A percentile compares a stretch with the other conserved stretches of the same genome.
Evolutionary conservation across 2,888 invertebrate species (phyloP).

Genomic region (Acleris literana): DNA sequence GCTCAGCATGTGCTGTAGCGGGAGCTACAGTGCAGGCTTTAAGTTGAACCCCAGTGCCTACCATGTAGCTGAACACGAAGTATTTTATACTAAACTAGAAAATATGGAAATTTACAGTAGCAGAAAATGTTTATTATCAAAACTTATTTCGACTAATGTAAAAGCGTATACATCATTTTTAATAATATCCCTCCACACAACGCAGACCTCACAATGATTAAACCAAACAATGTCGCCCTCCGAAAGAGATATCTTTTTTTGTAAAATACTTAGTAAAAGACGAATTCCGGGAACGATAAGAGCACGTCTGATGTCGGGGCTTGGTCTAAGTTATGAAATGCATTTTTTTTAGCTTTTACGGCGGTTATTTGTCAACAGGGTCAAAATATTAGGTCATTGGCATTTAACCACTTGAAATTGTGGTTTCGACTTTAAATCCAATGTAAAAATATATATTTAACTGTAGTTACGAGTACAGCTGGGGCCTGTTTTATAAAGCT

Average conservation of each 20-base stretch:
- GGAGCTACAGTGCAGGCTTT: too few relatives aligned
- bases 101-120: background rate
- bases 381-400: too few relatives aligned
- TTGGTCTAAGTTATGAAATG: conserved; percentile 49
- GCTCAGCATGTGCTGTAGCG: too few relatives aligned
- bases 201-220: conserved; percentile 68
- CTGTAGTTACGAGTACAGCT: too few relatives aligned
- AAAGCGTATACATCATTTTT: background rate
- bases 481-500: too few relatives aligned
- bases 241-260: conserved; percentile 69
- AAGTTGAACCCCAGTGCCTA: too few relatives aligned
- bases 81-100: too few relatives aligned
- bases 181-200: conserved; percentile 46
- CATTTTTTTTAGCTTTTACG: background rate
- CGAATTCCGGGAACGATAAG: conserved; percentile 78
- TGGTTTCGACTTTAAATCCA: too few relatives aligned
- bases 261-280: conserved; percentile 76
- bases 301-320: conserved; percentile 55
- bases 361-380: too few relatives aligned
- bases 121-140: background rate
- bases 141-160: background rate
- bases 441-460: too few relatives aligned
- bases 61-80: too few relatives aligned
- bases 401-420: too few relatives aligned
- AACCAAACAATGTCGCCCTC: conserved; percentile 69